These are phyloP conservation scores for Adrianichthys oophorus DNA, from an alignment of 2,797 vertebrate species.

Conservation along the genomic window DNA sequence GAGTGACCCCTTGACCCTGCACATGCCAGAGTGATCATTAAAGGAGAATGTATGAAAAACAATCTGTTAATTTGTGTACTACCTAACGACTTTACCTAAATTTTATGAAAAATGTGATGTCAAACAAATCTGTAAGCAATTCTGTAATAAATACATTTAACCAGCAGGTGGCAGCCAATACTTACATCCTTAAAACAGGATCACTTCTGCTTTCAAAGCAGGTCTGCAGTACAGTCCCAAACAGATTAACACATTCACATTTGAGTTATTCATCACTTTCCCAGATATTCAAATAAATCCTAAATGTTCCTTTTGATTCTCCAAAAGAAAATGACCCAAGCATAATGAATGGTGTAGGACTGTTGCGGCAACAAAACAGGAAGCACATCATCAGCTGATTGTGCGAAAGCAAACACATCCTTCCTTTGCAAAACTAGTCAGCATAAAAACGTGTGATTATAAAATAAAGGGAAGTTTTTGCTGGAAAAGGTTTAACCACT, in stretches of 20 bases:
- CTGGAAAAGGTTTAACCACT: neutral
- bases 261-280: slow-evolving; percentile 44
- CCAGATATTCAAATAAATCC: slow-evolving; percentile 13
- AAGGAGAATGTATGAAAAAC: too few relatives aligned
- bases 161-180: slow-evolving; percentile 50
- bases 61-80: too few relatives aligned
- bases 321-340: neutral
- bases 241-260: slow-evolving; percentile 50
- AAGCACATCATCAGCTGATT: slow-evolving; percentile 71
- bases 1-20: too few relatives aligned
- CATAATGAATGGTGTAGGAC: slow-evolving; percentile 41
- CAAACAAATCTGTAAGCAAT: neutral
- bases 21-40: too few relatives aligned
- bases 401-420: slow-evolving; percentile 68
- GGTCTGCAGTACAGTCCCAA: slow-evolving; percentile 6
- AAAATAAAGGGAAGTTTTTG: neutral
- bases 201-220: neutral
- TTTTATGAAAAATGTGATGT: neutral
- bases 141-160: neutral
- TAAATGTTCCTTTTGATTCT: neutral
- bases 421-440: slow-evolving; percentile 50
- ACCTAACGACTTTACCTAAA: too few relatives aligned
- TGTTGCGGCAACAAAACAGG: slow-evolving; percentile 51
- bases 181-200: neutral
- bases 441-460: slow-evolving; percentile 11